Evolutionary conservation across 2,113 vertebrate genomes (phyloP).

Genomic region (Cynopterus brachyotis): DNA sequence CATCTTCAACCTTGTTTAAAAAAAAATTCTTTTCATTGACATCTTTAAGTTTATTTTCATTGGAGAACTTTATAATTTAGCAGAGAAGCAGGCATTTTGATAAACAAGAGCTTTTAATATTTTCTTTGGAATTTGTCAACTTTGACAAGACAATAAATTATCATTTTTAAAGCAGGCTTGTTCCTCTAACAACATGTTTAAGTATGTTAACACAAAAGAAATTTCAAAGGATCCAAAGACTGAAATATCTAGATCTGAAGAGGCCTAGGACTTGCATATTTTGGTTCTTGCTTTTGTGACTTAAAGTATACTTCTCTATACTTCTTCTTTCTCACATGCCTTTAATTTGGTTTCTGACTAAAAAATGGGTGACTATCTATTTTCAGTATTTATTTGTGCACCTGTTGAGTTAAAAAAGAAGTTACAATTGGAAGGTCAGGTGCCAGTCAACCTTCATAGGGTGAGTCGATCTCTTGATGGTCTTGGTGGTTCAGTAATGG

Average conservation of each 20-base stretch:
- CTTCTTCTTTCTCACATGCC: background rate
- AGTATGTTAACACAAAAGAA: conserved; percentile 11
- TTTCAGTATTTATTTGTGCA: background rate
- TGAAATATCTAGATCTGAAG: conserved; percentile 54
- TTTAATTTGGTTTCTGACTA: background rate
- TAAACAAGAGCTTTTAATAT: background rate
- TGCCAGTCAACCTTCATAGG: background rate
- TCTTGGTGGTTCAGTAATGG: background rate
- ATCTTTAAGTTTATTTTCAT: background rate
- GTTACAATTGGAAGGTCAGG: background rate
- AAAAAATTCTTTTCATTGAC: background rate
- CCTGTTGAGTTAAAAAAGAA: background rate
- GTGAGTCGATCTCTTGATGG: too few relatives aligned
- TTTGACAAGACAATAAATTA: conserved; percentile 55
- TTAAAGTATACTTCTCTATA: background rate
- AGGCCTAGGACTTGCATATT: background rate
- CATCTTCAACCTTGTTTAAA: background rate
- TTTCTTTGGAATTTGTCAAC: background rate
- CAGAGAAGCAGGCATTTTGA: background rate
- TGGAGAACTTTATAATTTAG: background rate
- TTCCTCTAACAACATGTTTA: conserved; percentile 20
- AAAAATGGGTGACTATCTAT: background rate
- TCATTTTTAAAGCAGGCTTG: conserved; percentile 29
- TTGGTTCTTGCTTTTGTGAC: background rate
- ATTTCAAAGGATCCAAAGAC: conserved; percentile 14